These are phyloP conservation scores for Aspidiotus destructor DNA, from an alignment of 2,888 invertebrate genomes.

Conservation along the genomic window DNA sequence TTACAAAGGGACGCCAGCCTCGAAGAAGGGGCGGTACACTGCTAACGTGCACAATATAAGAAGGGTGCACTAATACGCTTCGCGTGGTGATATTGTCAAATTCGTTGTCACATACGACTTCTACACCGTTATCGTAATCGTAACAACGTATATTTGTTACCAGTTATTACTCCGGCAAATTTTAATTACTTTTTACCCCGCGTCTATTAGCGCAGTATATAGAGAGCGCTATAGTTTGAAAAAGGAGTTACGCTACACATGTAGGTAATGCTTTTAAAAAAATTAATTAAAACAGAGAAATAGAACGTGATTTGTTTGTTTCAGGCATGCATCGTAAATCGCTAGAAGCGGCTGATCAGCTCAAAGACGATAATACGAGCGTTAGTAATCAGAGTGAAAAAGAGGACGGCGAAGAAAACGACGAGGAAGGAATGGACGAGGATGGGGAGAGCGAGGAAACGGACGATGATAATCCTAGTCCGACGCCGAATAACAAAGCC, in stretches of 20 bases:
- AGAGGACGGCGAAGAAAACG: slow-evolving; percentile 45
- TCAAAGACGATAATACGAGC: slow-evolving; percentile 56
- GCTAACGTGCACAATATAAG: neutral
- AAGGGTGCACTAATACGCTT: neutral
- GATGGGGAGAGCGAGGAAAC: slow-evolving; percentile 43
- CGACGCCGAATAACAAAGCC: neutral
- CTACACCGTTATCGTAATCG: too few species aligned
- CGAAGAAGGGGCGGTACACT: slow-evolving; percentile 1
- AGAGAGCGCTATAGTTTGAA: too few species aligned
- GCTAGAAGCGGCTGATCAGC: slow-evolving; percentile 89
- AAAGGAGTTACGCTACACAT: too few species aligned
- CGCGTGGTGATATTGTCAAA: neutral
- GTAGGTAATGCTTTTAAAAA: slow-evolving; percentile 2
- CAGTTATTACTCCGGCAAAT: too few species aligned
- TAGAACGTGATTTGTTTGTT: slow-evolving; percentile 37
- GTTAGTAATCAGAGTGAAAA: slow-evolving; percentile 37
- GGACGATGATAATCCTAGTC: slow-evolving; percentile 48
- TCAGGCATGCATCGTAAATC: slow-evolving; percentile 99
- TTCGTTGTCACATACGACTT: too few species aligned
- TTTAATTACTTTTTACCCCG: too few species aligned
- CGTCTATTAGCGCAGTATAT: too few species aligned
- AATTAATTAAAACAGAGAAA: slow-evolving; percentile 15
- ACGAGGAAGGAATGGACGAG: slow-evolving; percentile 47
- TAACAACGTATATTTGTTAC: too few species aligned
- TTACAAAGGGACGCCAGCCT: slow-evolving; percentile 15